Evolutionary conservation across 2,797 vertebrate genomes (phyloP), one percentile per base, ranked within the genome.

Genomic region (Anguilla marmorata): DNA sequence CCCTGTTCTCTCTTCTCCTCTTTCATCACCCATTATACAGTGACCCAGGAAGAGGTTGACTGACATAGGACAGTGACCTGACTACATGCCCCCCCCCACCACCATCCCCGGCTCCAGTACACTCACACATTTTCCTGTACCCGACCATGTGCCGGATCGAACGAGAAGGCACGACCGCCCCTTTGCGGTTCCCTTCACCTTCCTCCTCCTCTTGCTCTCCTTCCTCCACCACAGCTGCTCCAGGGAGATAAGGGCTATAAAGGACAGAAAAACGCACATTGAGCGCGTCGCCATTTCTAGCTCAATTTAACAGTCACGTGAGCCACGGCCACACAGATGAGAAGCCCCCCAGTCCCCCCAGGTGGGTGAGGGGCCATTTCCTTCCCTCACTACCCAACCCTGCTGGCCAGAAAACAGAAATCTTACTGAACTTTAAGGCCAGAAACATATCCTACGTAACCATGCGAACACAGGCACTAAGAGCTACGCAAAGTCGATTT

Each of bases 381-480:
- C 21, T 37, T 9, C 0, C 24, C n/a, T 12, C 37, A 37, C 21
- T 6, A 14, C 21, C 2, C 72, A 87, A 33, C 30, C 86, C 86
- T 66, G 76, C 86, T 87, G 76, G 76, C 58, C 48, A 27, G 58
- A 45, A 84, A 87, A 87, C 63, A 21, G 86, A 84, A 87, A 41
- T 41, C 37, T 41, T 41, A 41, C 37, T 41, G 37, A 41, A 41
- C 37, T 41, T 41, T 41, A 41, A 41, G 37, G 37, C 37, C 37
- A 41, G 37, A 41, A 41, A 41, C 37, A 41, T 41, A 41, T 1
- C 37, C 37, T 41, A 41, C 37, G 37, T 41, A 41, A 41, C 37
- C 37, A 41, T 41, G 37, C 3, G 2, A 41, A 41, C 37, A 2
- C 37, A 37, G 37, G 37, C 37, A 41, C 37, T 41, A 41, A 41